phyloP scores from a whole-genome alignment of 2,113 vertebrate genomes.

The Camarhynchus parvulus region DNA sequence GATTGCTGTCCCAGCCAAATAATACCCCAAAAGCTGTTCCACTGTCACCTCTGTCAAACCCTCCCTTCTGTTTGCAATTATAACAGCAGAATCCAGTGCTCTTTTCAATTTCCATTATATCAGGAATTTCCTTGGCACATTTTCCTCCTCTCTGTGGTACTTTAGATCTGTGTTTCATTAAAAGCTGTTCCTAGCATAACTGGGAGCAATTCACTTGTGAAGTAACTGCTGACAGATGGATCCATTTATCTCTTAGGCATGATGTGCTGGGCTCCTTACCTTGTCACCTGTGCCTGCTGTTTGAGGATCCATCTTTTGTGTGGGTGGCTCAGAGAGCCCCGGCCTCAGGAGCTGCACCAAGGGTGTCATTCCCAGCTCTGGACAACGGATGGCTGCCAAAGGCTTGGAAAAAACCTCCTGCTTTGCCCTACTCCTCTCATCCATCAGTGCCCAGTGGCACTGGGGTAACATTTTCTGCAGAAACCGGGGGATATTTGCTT shows the following conservation, averaged over 20 bases:
- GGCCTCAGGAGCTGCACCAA: neutral
- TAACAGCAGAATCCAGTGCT: neutral
- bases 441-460: neutral
- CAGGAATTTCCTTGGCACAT: slow-evolving; percentile 26
- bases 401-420: neutral
- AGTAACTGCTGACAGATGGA: slow-evolving; percentile 39
- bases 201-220: slow-evolving; percentile 45
- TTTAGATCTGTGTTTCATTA: slow-evolving; percentile 49
- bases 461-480: neutral
- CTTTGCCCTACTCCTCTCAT: neutral
- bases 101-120: slow-evolving; percentile 37
- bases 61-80: slow-evolving; percentile 23
- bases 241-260: neutral
- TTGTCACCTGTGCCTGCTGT: slow-evolving; percentile 20
- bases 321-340: neutral
- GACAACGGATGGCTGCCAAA: neutral
- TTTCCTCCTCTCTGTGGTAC: neutral
- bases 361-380: neutral
- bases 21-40: neutral
- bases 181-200: slow-evolving; percentile 43
- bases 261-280: slow-evolving; percentile 18
- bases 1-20: slow-evolving; percentile 35
- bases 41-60: neutral
- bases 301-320: neutral
- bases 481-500: neutral